These are phyloP conservation scores for Drosophila obscura DNA, from an alignment of 1,140 invertebrate species.

Conservation along the genomic window DNA sequence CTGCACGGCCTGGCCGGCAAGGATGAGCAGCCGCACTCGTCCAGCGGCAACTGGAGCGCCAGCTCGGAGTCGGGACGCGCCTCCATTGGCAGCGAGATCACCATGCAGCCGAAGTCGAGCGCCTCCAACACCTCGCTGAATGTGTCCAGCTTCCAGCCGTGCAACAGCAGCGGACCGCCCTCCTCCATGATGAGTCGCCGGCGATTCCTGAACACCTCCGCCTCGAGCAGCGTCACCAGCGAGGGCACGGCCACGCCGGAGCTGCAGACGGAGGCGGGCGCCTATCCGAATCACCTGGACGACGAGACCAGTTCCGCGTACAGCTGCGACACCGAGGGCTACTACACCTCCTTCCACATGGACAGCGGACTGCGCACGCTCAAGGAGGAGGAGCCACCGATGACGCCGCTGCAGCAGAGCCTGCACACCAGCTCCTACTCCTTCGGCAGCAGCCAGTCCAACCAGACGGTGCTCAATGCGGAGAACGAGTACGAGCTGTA, in stretches of 20 bases:
- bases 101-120: slow-evolving; percentile 89
- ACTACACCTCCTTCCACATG: slow-evolving; percentile 98
- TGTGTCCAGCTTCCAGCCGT: slow-evolving; percentile 86
- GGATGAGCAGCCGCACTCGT: slow-evolving; percentile 93
- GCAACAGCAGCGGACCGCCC: slow-evolving; percentile 86
- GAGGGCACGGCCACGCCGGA: slow-evolving; percentile 94
- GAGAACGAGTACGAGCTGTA: slow-evolving; percentile 96
- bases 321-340: slow-evolving; percentile 98
- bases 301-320: slow-evolving; percentile 97
- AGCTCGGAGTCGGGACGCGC: slow-evolving; percentile 94
- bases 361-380: slow-evolving; percentile 95
- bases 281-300: slow-evolving; percentile 86
- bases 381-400: slow-evolving; percentile 91
- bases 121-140: slow-evolving; percentile 89
- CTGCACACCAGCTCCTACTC: slow-evolving; percentile 85
- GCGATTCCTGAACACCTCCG: slow-evolving; percentile 89
- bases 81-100: slow-evolving; percentile 92
- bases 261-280: slow-evolving; percentile 87
- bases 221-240: slow-evolving; percentile 92
- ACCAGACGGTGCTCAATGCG: slow-evolving; percentile 87
- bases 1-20: slow-evolving; percentile 78
- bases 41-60: slow-evolving; percentile 96
- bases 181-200: slow-evolving; percentile 88
- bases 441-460: slow-evolving; percentile 84
- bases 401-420: slow-evolving; percentile 87